These are phyloP conservation scores for Bemisia tabaci DNA, from an alignment of 1,140 invertebrate genomes.

Conservation along the genomic window DNA sequence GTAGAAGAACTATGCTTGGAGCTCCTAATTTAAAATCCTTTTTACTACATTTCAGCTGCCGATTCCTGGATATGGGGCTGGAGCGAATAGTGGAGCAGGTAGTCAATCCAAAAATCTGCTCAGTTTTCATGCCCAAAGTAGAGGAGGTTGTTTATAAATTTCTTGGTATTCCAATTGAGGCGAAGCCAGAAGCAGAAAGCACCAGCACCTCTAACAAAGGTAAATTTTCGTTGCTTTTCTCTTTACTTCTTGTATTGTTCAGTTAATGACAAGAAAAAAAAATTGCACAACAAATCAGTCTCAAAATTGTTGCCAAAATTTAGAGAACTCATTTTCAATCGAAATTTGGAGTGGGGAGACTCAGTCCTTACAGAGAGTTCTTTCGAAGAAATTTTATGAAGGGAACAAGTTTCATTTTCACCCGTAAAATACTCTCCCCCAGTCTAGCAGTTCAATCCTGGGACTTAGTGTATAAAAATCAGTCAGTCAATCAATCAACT, in stretches of 20 bases:
- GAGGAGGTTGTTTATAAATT: slow-evolving; percentile 80
- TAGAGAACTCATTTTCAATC: too few species aligned
- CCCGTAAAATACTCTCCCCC: too few species aligned
- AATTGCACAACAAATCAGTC: neutral
- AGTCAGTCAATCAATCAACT: too few species aligned
- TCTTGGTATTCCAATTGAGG: slow-evolving; percentile 71
- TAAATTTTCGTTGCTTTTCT: slow-evolving; percentile 2
- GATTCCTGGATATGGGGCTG: slow-evolving; percentile 58
- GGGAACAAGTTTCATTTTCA: too few species aligned
- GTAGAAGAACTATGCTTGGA: neutral
- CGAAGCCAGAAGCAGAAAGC: too few species aligned
- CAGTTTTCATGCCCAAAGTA: slow-evolving; percentile 74
- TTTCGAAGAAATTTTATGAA: too few species aligned
- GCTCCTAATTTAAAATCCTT: neutral
- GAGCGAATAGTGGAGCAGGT: slow-evolving; percentile 91
- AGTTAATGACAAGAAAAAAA: too few species aligned
- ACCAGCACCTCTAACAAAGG: neutral
- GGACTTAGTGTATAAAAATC: too few species aligned
- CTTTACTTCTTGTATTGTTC: too few species aligned
- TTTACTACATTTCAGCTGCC: slow-evolving; percentile 44
- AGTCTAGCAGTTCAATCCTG: too few species aligned
- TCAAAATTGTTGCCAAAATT: neutral
- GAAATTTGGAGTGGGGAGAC: too few species aligned
- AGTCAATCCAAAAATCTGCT: slow-evolving; percentile 78
- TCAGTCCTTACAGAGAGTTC: too few species aligned